phyloP scores from a whole-genome alignment of 2,113 vertebrate genomes.

The Rhea americana region DNA sequence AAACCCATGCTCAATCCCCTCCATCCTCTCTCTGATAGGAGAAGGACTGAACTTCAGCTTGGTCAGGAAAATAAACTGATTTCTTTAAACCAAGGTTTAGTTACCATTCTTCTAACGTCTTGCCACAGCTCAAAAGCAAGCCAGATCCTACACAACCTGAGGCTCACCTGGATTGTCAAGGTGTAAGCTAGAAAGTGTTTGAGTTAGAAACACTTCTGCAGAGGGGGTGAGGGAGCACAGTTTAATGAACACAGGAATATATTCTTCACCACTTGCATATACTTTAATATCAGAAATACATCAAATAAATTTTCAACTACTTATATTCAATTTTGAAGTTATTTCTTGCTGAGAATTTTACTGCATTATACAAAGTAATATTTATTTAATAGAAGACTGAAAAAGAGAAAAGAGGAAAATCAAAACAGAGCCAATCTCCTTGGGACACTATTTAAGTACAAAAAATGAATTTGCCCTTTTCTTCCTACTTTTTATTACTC shows the following conservation, averaged over 20 bases:
- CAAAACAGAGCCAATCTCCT: not conserved
- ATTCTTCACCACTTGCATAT: not conserved
- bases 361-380: not conserved
- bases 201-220: not conserved
- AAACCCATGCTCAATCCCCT: not conserved
- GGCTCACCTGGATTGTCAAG: not conserved
- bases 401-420: not conserved
- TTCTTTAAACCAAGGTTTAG: not conserved
- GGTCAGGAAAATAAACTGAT: not conserved
- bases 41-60: not conserved
- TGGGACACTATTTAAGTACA: not conserved
- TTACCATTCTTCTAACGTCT: not conserved
- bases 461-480: not conserved
- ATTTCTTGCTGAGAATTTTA: not conserved
- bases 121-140: not conserved
- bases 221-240: accelerated
- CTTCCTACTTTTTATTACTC: not conserved
- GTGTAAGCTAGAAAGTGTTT: not conserved
- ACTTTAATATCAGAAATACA: not conserved
- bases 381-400: not conserved
- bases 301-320: not conserved
- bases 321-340: not conserved
- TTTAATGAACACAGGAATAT: not conserved
- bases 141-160: not conserved
- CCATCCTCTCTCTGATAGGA: not conserved